A percentile compares a stretch with the other conserved stretches of the same genome.
phyloP scores from a whole-genome alignment of 2,888 invertebrate genomes.

The Dynastes grantii region DNA sequence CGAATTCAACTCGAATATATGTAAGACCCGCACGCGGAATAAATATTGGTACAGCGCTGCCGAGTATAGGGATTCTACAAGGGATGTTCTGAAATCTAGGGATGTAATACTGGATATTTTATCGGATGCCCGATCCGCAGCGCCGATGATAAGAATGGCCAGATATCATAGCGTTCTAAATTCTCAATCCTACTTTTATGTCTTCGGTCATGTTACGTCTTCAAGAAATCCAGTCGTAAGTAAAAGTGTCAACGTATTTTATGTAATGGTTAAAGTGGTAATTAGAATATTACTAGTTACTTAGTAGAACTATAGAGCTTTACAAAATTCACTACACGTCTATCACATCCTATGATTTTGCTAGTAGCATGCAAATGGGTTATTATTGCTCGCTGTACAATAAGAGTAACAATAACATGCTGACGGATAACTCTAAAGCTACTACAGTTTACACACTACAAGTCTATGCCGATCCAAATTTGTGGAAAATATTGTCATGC shows the following conservation, averaged over 20 bases:
- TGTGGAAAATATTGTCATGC: no score
- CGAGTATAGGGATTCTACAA: conserved; percentile 61
- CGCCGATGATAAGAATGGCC: conserved; percentile 85
- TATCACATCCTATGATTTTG: no score
- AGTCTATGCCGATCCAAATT: no score
- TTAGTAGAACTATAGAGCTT: no score
- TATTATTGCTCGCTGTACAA: no score
- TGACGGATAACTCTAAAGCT: no score
- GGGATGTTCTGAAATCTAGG: conserved; percentile 66
- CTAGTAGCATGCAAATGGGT: no score
- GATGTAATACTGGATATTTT: conserved; percentile 90
- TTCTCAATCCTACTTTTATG: conserved; percentile 88
- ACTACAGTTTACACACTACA: no score
- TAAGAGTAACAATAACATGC: no score
- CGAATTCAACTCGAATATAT: conserved; percentile 82
- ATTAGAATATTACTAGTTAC: no score
- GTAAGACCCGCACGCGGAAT: conserved; percentile 77
- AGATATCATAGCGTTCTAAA: conserved; percentile 84
- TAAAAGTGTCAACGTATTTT: conserved; percentile 55
- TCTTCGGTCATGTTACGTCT: conserved; percentile 88
- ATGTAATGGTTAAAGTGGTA: no score
- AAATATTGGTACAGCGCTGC: conserved; percentile 70
- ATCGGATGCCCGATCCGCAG: conserved; percentile 90
- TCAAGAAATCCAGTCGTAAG: conserved; percentile 87
- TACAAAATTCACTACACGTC: no score